phyloP scores from a whole-genome alignment of 2,797 vertebrate species.

The Myiotriccus ornatus region DNA sequence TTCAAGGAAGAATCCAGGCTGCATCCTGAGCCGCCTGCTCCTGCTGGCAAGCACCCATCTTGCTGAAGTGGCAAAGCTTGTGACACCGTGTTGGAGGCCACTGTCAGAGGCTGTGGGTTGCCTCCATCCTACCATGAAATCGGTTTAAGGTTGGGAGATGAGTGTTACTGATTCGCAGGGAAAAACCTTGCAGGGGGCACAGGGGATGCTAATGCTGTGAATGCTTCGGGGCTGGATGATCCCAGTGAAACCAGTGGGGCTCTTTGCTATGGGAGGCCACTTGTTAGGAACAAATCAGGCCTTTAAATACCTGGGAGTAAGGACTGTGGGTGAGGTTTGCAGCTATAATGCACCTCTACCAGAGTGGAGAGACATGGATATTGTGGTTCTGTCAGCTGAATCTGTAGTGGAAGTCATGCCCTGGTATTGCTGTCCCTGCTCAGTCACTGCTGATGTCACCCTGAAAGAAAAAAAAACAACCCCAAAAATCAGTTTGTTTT shows the following conservation, averaged over 20 bases:
- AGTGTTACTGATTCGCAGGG: accelerated
- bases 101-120: not conserved
- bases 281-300: not conserved
- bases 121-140: slow-evolving; percentile 45
- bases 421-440: not conserved
- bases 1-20: not conserved
- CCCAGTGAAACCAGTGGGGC: not conserved
- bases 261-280: not conserved
- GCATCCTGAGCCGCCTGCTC: not conserved
- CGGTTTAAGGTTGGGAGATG: not conserved
- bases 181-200: not conserved
- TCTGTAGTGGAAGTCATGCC: accelerated
- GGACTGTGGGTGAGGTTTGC: no score
- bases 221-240: not conserved
- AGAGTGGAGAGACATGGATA: accelerated
- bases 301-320: not conserved
- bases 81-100: not conserved
- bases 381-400: not conserved
- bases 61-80: slow-evolving; percentile 9
- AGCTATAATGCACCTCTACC: not conserved
- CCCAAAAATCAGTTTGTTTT: not conserved
- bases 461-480: not conserved
- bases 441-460: not conserved
- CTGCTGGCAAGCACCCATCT: not conserved
- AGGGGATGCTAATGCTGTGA: accelerated